Evolutionary conservation across 2,113 vertebrate genomes (phyloP), one percentile per base, ranked within the genome.

Genomic region (Cettia cetti): DNA sequence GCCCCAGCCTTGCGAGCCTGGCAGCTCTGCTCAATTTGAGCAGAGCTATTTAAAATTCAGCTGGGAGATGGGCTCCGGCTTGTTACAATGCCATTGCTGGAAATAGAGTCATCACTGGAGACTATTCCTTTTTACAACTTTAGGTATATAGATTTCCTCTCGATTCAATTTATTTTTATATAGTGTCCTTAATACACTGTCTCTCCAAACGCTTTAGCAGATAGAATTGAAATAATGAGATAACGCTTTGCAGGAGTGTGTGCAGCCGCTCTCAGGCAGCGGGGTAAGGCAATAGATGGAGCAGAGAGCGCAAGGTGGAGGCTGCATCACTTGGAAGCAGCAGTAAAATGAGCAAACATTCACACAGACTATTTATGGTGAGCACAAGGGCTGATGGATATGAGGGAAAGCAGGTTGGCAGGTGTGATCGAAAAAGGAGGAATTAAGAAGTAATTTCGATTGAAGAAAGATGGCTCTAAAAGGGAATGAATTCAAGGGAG

Each of bases 151-250:
- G 92, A 94, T 91, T 92, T 96, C 60, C 54, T 70, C 81, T 80
- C 86, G 0, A 96, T 96, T 97, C 96, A 97, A 97, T 97, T 97
- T 97, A 94, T 96, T 97, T 97, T 97, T 96, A 96, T 97, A 94
- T 92, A 82, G 92, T 85, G 95, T 95, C 95, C 92, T 96, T 96
- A 97, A 97, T 96, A 94, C 90, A 96, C 86, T 84, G 86, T 95
- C 88, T 96, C 94, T 92, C 72, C 96, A 82, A 97, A 96, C 3
- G 92, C 95, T 97, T 96, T 96, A 97, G 95, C 96, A 96, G 96
- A 96, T 96, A 96, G 95, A 97, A 96, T 89, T 91, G 95, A 72
- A 96, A 87, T 96, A 96, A 97, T 96, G 96, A 97, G 96, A 92
- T 96, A 97, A 97, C 84, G 82, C 84, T 97, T 95, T 92, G 86